phyloP scores from a whole-genome alignment of 2,113 vertebrate genomes.

The Otocyon megalotis region DNA sequence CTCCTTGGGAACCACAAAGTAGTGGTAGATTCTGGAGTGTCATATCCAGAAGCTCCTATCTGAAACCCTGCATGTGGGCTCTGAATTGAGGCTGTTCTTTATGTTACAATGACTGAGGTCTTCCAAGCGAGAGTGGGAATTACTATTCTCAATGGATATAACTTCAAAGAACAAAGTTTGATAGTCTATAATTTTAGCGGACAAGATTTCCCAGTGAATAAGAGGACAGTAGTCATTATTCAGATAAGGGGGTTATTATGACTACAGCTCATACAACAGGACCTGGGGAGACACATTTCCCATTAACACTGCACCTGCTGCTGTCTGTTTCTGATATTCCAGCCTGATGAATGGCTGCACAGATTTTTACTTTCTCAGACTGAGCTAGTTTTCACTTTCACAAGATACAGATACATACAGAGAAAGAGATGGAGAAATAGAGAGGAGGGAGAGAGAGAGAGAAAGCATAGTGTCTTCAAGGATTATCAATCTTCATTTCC shows the following conservation, averaged over 20 bases:
- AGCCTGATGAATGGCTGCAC: not conserved
- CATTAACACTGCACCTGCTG: too few species aligned
- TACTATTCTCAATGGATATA: not conserved
- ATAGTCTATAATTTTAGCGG: not conserved
- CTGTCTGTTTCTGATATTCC: not conserved
- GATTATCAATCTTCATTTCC: not conserved
- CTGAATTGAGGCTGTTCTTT: not conserved
- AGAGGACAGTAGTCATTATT: not conserved
- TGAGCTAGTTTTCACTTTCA: not conserved
- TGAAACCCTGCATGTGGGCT: not conserved
- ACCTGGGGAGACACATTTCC: not conserved
- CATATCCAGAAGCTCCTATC: not conserved
- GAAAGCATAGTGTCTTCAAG: not conserved
- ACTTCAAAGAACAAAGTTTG: not conserved
- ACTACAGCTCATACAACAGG: accelerated
- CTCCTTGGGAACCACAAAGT: not conserved
- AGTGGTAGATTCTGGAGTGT: accelerated
- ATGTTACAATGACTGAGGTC: not conserved
- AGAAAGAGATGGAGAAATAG: not conserved
- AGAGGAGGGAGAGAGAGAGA: not conserved
- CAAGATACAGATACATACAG: not conserved
- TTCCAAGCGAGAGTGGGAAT: not conserved
- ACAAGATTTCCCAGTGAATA: not conserved
- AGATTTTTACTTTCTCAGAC: not conserved
- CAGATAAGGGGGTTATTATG: not conserved